phyloP scores from a whole-genome alignment of 2,888 invertebrate species.

The Ormia ochracea region DNA sequence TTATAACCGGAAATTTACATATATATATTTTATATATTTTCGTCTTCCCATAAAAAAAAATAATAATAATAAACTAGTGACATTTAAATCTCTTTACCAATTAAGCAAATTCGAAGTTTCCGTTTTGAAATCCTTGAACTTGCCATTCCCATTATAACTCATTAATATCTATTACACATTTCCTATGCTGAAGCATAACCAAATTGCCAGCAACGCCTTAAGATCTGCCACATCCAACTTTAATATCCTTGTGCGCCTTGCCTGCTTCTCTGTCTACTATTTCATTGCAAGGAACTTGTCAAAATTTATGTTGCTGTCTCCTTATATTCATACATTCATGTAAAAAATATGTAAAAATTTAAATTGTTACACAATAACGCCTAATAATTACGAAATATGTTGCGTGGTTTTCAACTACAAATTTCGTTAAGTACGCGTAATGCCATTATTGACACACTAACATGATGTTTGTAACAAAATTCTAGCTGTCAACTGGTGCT shows the following conservation, averaged over 20 bases:
- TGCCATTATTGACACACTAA: slow-evolving; percentile 42
- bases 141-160: not conserved
- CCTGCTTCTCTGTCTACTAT: not conserved
- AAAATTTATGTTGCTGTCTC: not conserved
- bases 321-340: no score
- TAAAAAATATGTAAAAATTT: not conserved
- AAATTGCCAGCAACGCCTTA: slow-evolving; percentile 67
- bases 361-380: slow-evolving; percentile 40
- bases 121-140: not conserved
- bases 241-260: not conserved
- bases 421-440: slow-evolving; percentile 3
- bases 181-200: slow-evolving; percentile 50
- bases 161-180: slow-evolving; percentile 20
- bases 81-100: not conserved
- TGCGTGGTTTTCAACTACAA: slow-evolving; percentile 15
- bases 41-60: no score
- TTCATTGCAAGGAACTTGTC: slow-evolving; percentile 23
- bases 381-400: slow-evolving; percentile 25
- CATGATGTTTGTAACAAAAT: slow-evolving; percentile 45
- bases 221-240: not conserved
- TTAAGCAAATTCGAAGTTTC: not conserved
- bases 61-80: not conserved
- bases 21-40: no score
- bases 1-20: no score
- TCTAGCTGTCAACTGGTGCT: slow-evolving; percentile 53